Evolutionary conservation across 2,888 invertebrate genomes (phyloP).

Genomic region (Parasteatoda lunata): DNA sequence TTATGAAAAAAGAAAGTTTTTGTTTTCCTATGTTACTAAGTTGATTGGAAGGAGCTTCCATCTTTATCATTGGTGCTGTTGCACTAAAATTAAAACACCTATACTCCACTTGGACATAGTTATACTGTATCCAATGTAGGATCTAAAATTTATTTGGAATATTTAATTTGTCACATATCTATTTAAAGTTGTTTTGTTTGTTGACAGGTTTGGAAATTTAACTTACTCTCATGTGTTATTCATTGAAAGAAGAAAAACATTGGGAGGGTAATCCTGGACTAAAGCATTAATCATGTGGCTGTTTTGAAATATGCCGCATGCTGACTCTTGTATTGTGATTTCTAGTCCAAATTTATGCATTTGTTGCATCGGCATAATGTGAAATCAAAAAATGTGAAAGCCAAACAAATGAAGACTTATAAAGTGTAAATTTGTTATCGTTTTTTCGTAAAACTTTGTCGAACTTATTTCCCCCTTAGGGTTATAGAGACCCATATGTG

Average conservation of each 20-base stretch:
- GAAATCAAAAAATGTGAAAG: constrained; percentile 63
- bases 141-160: constrained; percentile 63
- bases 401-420: constrained; percentile 58
- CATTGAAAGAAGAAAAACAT: constrained; percentile 25
- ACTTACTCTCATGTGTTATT: constrained; percentile 26
- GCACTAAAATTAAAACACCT: constrained; percentile 41
- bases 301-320: constrained; percentile 59
- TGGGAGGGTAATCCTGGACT: neutral
- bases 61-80: constrained; percentile 49
- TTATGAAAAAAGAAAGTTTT: constrained; percentile 5
- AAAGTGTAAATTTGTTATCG: constrained; percentile 62
- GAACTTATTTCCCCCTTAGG: constrained; percentile 61
- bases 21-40: neutral
- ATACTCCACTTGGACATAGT: constrained; percentile 22
- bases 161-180: constrained; percentile 59
- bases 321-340: constrained; percentile 63
- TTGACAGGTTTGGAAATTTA: constrained; percentile 46
- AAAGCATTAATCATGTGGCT: constrained; percentile 40
- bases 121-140: constrained; percentile 49
- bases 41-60: constrained; percentile 64
- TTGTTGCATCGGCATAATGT: constrained; percentile 66
- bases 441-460: constrained; percentile 62
- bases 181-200: constrained; percentile 63
- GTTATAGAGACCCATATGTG: constrained; percentile 67
- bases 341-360: constrained; percentile 68